Evolutionary conservation across 1,140 invertebrate genomes (phyloP).

Genomic region (Ruditapes philippinarum): DNA sequence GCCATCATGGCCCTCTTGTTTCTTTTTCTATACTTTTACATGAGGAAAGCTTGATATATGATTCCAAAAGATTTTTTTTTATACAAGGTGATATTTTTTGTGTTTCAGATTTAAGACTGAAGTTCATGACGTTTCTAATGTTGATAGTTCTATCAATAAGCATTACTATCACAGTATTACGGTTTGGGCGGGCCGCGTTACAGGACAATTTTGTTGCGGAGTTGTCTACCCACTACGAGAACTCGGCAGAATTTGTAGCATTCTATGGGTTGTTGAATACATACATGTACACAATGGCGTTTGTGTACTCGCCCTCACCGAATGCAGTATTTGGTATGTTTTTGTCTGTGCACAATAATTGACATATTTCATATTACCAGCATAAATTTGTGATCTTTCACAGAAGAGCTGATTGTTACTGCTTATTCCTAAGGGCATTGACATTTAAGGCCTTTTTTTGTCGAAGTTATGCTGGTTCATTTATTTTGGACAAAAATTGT

Average conservation of each 20-base stretch:
- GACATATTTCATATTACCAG: too few relatives aligned
- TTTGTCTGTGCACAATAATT: too few relatives aligned
- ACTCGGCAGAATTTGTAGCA: slow-evolving; percentile 97
- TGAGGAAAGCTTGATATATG: too few relatives aligned
- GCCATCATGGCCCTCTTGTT: too few relatives aligned
- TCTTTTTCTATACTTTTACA: too few relatives aligned
- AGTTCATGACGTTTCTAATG: slow-evolving; percentile 96
- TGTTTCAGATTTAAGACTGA: slow-evolving; percentile 94
- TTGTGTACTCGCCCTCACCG: slow-evolving; percentile 95
- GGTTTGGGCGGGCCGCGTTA: slow-evolving; percentile 95
- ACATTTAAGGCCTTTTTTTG: too few relatives aligned
- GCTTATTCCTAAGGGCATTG: too few relatives aligned
- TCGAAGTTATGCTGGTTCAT: too few relatives aligned
- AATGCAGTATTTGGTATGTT: slow-evolving; percentile 93
- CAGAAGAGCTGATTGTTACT: too few relatives aligned
- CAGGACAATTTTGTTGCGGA: slow-evolving; percentile 98
- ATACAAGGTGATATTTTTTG: background rate
- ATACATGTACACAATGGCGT: slow-evolving; percentile 97
- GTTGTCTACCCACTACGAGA: slow-evolving; percentile 94
- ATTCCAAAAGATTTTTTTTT: too few relatives aligned
- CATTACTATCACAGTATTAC: slow-evolving; percentile 92
- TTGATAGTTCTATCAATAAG: slow-evolving; percentile 93
- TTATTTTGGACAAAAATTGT: too few relatives aligned
- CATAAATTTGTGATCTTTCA: too few relatives aligned
- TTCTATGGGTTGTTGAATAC: slow-evolving; percentile 98